Conservation (phyloP, 2,888 invertebrate genomes). For the Pseudoips prasinana region DNA sequence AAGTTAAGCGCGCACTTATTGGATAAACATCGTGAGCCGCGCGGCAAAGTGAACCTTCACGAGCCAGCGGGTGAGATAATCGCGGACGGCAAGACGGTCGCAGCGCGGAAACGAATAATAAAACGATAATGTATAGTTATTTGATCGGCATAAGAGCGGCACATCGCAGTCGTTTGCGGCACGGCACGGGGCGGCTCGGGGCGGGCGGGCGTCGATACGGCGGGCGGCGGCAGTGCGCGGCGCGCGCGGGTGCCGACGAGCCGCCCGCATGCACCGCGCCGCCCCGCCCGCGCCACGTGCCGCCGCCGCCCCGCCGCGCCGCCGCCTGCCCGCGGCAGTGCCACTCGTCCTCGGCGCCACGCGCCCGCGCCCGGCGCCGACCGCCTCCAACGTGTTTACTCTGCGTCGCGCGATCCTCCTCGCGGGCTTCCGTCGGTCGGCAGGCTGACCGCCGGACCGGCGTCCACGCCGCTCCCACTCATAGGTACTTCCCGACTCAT, state of each 20-base stretch:
- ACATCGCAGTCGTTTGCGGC: constrained; percentile 6
- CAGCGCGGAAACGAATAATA: constrained; percentile 6
- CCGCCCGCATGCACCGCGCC: constrained; percentile 43
- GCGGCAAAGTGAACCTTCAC: too few species aligned
- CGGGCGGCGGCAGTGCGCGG: constrained; percentile 61
- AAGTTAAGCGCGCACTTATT: not conserved
- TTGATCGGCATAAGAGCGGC: constrained; percentile 3
- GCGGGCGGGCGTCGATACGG: constrained; percentile 13
- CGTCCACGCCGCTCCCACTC: constrained; percentile 3
- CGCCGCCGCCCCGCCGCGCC: constrained; percentile 15
- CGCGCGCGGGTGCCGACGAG: constrained; percentile 62
- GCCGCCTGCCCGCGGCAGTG: constrained; percentile 3
- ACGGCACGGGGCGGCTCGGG: constrained; percentile 20
- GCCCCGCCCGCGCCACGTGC: constrained; percentile 34
- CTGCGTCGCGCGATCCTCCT: constrained; percentile 6
- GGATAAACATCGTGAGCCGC: too few species aligned
- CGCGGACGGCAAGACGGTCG: constrained; percentile 1
- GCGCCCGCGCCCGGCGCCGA: constrained; percentile 12
- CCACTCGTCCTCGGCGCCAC: constrained; percentile 28
- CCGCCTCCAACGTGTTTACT: constrained; percentile 10
- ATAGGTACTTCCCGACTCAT: not conserved
- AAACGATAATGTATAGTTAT: constrained; percentile 8
- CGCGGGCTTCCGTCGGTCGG: constrained; percentile 2
- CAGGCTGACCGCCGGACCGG: constrained; percentile 1
- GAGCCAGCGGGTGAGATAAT: constrained; percentile 3